Percentiles rank a stretch among this genome's conserved stretches.
These are phyloP conservation scores for Platycheirus rosarum DNA, from an alignment of 2,888 invertebrate genomes.

Conservation along the genomic window DNA sequence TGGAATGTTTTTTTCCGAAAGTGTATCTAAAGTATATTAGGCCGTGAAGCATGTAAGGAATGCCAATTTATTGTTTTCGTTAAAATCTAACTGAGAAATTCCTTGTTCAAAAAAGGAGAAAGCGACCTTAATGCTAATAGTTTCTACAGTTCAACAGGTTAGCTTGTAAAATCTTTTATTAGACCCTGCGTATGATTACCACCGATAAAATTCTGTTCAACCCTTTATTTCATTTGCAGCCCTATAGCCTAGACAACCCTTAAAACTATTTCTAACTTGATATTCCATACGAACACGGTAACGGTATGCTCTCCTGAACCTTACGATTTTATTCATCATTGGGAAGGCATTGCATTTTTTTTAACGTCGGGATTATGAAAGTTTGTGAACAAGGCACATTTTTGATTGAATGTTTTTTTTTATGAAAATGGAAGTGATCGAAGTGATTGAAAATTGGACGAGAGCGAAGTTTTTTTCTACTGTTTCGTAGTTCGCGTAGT, in stretches of 20 bases:
- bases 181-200: slow-evolving; percentile 61
- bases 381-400: too few species aligned
- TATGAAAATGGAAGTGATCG: too few species aligned
- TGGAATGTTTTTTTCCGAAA: slow-evolving; percentile 57
- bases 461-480: too few species aligned
- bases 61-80: slow-evolving; percentile 61
- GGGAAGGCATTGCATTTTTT: too few species aligned
- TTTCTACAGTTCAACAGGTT: slow-evolving; percentile 70
- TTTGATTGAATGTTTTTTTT: too few species aligned
- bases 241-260: slow-evolving; percentile 57
- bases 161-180: slow-evolving; percentile 43
- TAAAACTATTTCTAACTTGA: slow-evolving; percentile 54
- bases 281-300: slow-evolving; percentile 35
- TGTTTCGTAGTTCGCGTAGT: too few species aligned
- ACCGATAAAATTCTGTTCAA: slow-evolving; percentile 68
- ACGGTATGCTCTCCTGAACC: too few species aligned
- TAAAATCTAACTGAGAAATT: slow-evolving; percentile 54
- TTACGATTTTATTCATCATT: too few species aligned
- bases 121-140: too few species aligned
- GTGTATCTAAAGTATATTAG: slow-evolving; percentile 67
- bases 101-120: too few species aligned
- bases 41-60: slow-evolving; percentile 52
- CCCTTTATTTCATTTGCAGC: slow-evolving; percentile 45
- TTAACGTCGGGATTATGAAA: too few species aligned
- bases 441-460: too few species aligned